These are phyloP conservation scores for Pholis gunnellus DNA, from an alignment of 2,113 vertebrate genomes.

Conservation along the genomic window DNA sequence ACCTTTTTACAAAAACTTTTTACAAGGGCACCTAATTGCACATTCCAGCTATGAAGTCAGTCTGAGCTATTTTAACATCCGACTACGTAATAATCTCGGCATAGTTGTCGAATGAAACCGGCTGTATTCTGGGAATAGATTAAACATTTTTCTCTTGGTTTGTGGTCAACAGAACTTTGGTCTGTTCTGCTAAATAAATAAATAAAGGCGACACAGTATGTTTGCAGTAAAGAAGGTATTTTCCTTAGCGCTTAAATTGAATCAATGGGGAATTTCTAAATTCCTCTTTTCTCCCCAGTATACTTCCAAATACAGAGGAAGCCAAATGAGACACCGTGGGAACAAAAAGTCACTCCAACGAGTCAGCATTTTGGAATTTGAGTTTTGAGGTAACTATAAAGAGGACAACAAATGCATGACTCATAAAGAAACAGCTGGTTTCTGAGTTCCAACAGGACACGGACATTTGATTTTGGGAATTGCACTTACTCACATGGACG, in stretches of 20 bases:
- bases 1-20: slow-evolving; percentile 44
- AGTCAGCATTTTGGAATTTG: not conserved
- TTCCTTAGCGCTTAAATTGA: slow-evolving; percentile 22
- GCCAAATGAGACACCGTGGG: slow-evolving; percentile 28
- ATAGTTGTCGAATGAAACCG: slow-evolving; percentile 38
- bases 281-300: slow-evolving; percentile 33
- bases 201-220: slow-evolving; percentile 21
- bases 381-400: not conserved
- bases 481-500: not conserved
- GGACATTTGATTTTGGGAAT: not conserved
- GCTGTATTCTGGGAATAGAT: slow-evolving; percentile 2
- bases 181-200: slow-evolving; percentile 21
- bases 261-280: slow-evolving; percentile 52
- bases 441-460: not conserved
- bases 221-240: slow-evolving; percentile 17
- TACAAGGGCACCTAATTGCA: slow-evolving; percentile 23
- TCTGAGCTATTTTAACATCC: slow-evolving; percentile 48
- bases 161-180: slow-evolving; percentile 12
- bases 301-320: slow-evolving; percentile 45
- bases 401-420: not conserved
- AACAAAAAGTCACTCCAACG: slow-evolving; percentile 10
- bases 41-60: slow-evolving; percentile 45
- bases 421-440: not conserved
- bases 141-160: slow-evolving; percentile 32
- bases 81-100: slow-evolving; percentile 37